Evolutionary conservation across 1,140 invertebrate species (phyloP), one percentile per base, ranked within the genome.

Genomic region (Dysdera silvatica): DNA sequence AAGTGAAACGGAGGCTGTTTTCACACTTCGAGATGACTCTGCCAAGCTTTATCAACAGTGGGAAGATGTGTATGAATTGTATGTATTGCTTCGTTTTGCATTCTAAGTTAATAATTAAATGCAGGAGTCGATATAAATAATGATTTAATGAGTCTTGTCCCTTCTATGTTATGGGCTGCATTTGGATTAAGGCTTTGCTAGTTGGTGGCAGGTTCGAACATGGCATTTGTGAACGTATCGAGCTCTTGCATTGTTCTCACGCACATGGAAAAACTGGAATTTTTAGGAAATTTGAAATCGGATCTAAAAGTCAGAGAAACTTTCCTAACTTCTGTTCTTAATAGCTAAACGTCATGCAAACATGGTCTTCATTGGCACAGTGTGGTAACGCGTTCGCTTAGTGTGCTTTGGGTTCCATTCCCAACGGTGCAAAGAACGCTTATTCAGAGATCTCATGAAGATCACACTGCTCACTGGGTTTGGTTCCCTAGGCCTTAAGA

Each of bases 51-150:
- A 89, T 65, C 79, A 83, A 32, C 80, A 86, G 28, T 91, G 86
- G 84, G 86, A 89, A 65, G 86, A 87, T 65, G 82, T 83, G 0
- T 82, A 84, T 76, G 82, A 86, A 75, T 82, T 84, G 87, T 89
- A 73, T 82, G 80, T 79, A 31, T 53, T 31, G 24, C 16, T 28
- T 45, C 8, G 16, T 43, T 28, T 26, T 5, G 8, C 14, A 43
- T 55, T 32, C 40, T 64, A 41, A n/a, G n/a, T n/a, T n/a, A n/a
- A n/a, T n/a, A n/a, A n/a, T n/a, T n/a, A n/a, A n/a, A n/a, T n/a
- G n/a, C 24, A 45, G 24, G 10, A 18, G 8, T 16, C 8, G 43
- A 20, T n/a, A 45, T 18, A 8, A 23, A 45, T 45, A 8, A 45
- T 8, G 18, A 14, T 45, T 18, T 20, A 16, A 18, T 45, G n/a